Base-by-base conservation (phyloP, 2,113 vertebrate genomes). In the Sprattus sprattus region DNA sequence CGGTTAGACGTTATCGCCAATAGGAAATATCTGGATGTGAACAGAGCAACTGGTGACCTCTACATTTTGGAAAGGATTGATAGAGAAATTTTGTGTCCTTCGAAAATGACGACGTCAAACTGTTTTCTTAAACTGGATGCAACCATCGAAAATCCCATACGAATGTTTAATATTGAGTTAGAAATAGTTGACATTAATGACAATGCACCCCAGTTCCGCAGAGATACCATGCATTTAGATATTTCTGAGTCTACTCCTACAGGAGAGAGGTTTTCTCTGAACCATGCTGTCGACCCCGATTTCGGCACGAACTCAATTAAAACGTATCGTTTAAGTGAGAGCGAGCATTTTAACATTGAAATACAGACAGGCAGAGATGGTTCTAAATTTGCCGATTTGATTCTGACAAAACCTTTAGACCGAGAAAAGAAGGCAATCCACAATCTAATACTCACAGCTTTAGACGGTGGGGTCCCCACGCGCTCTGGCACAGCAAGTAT, bases 1-100 rank as follows among this genome's bases (percentile, higher is more conserved):
- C 82, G 86, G 1, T 49, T 91, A 4, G 85, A 85, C 18, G 28
- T 85, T 0, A 83, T 83, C 3, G 71, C 87, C 28, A 78, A 89
- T 20, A 85, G 87, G 5, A 86, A 92, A 89, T 94, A 93, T 85
- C 87, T 95, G n/a, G 92, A 93, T 85, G 92, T 94, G 44, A 94
- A 94, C 85, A 87, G 91, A 85, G 91, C 93, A 75, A 93, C 92
- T 84, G 93, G 94, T 25, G 92, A 93, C 83, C 87, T 94, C 39
- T 93, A 87, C 87, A 92, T 93, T 86, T 89, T 87, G 84, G 90
- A 89, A 82, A 92, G 90, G 46, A 92, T 92, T 44, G 92, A 94
- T 75, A 86, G 92, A 0, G 93, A 92, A 84, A 86, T 82, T 45
- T 86, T 92, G 67, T 93, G 88, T 46, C 6, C 0, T 20, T 5